phyloP scores from a whole-genome alignment of 2,797 vertebrate genomes.

The Hapalemur alaotrensis region DNA sequence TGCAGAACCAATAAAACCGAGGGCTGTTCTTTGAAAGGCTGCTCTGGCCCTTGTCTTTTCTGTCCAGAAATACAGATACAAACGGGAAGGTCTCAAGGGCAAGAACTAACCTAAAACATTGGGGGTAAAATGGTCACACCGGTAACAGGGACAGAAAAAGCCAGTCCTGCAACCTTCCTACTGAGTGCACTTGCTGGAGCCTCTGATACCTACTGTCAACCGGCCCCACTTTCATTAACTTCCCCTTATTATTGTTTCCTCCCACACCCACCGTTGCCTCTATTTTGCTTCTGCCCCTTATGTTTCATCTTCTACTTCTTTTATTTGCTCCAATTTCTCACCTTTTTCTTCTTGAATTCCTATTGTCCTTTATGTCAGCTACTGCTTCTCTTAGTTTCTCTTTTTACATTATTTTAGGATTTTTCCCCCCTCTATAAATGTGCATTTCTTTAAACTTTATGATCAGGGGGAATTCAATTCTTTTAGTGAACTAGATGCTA shows the following conservation, averaged over 20 bases:
- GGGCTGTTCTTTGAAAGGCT: slow-evolving; percentile 9
- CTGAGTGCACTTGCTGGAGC: no score
- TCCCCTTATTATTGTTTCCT: background rate
- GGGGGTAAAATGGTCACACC: background rate
- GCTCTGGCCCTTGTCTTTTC: slow-evolving; percentile 19
- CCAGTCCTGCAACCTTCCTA: background rate
- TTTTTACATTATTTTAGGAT: background rate
- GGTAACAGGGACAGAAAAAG: background rate
- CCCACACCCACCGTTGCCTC: background rate
- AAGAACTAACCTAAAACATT: background rate
- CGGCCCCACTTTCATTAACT: background rate
- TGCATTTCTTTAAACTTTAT: background rate
- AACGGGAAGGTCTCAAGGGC: background rate
- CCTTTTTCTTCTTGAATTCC: background rate
- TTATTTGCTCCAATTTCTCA: background rate
- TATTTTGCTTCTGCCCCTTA: background rate
- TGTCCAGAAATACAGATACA: background rate
- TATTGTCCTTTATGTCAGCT: background rate
- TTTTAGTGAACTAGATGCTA: background rate
- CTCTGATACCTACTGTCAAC: background rate
- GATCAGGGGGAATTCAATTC: background rate
- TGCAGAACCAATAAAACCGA: background rate
- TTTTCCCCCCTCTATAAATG: background rate
- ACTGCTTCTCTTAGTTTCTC: background rate
- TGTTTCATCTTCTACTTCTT: background rate